These are phyloP conservation scores for Meganola albula DNA, from an alignment of 2,888 invertebrate species.

Conservation along the genomic window DNA sequence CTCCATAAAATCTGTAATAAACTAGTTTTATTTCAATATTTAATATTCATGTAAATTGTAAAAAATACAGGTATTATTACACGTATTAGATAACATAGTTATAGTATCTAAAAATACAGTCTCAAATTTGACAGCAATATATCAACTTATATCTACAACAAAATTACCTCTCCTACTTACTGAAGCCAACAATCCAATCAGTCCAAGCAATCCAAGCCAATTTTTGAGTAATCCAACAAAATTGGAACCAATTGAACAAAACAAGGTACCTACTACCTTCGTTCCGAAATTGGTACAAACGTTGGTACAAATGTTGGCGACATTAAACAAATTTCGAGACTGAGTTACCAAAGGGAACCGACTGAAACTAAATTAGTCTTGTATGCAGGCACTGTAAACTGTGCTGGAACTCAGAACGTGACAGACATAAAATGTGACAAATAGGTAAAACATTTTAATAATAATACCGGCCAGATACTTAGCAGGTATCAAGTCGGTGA, in stretches of 20 bases:
- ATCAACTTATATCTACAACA: no score
- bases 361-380: slow-evolving; percentile 43
- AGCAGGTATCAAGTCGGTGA: no score
- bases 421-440: slow-evolving; percentile 35
- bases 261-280: slow-evolving; percentile 9
- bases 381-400: slow-evolving; percentile 30
- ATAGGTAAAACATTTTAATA: slow-evolving; percentile 30
- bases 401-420: slow-evolving; percentile 39
- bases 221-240: slow-evolving; percentile 13
- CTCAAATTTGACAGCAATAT: no score
- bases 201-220: background rate
- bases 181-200: background rate
- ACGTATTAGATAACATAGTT: no score
- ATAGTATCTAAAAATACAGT: no score
- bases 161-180: no score
- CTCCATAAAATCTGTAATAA: no score
- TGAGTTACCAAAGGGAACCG: slow-evolving; percentile 28
- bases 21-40: no score
- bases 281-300: slow-evolving; percentile 20
- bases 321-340: slow-evolving; percentile 29
- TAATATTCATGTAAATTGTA: no score
- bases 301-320: slow-evolving; percentile 21
- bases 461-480: no score
- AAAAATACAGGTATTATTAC: no score
- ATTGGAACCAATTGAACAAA: slow-evolving; percentile 10